phyloP scores from a whole-genome alignment of 2,797 vertebrate genomes.

The Sebastes hubbsi region DNA sequence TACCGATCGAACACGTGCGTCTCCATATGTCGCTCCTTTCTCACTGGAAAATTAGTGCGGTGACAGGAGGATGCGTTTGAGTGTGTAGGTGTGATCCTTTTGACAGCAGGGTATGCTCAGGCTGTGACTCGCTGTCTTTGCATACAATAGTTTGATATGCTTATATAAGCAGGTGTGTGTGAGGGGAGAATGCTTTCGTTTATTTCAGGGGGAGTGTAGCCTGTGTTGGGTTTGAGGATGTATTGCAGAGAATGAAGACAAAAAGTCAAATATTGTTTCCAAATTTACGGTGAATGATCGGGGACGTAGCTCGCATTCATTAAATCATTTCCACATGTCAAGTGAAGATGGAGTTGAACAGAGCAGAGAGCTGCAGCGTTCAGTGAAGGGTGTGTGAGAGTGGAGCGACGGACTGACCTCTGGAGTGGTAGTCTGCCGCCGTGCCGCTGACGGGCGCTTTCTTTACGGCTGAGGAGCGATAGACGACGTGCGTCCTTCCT shows the following conservation, averaged over 20 bases:
- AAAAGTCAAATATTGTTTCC: background rate
- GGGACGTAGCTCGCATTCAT: background rate
- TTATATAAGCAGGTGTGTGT: conserved; percentile 39
- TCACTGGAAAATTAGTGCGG: conserved; percentile 36
- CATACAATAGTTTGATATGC: conserved; percentile 36
- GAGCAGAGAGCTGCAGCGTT: background rate
- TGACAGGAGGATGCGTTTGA: conserved; percentile 28
- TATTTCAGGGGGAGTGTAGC: background rate
- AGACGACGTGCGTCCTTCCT: conserved; percentile 93
- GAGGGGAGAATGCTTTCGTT: background rate
- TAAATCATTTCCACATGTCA: background rate
- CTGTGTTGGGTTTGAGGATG: background rate
- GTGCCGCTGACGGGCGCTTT: conserved; percentile 67
- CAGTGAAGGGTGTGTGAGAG: conserved; percentile 20
- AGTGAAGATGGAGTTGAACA: background rate
- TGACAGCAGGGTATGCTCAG: conserved; percentile 43
- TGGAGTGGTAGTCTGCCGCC: conserved; percentile 76
- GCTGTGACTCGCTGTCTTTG: conserved; percentile 37
- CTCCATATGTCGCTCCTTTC: conserved; percentile 47
- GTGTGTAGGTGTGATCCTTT: conserved; percentile 51
- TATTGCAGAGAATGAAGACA: background rate
- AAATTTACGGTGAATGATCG: background rate
- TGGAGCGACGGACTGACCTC: conserved; percentile 85
- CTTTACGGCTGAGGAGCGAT: conserved; percentile 88
- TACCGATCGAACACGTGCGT: conserved; percentile 31